A percentile compares a stretch with the other conserved stretches of the same genome.
These are phyloP conservation scores for Rhegmatorhina hoffmannsi DNA, from an alignment of 2,113 vertebrate species.

Conservation along the genomic window DNA sequence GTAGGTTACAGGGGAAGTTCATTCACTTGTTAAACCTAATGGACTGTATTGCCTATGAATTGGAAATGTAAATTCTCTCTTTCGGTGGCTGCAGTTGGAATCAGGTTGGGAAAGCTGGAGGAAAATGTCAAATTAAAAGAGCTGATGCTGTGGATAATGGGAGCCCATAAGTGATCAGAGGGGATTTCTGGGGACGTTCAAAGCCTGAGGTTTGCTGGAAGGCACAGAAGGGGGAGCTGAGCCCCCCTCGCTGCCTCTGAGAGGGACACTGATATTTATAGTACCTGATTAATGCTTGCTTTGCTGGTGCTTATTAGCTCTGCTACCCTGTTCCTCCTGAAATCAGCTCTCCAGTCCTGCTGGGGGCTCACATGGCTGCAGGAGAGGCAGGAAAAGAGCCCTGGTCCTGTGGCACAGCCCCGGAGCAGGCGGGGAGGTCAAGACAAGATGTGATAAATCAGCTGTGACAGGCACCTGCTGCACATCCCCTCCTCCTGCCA, in stretches of 20 bases:
- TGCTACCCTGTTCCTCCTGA: neutral
- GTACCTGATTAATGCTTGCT: neutral
- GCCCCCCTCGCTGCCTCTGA: neutral
- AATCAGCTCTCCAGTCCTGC: neutral
- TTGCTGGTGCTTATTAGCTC: constrained; percentile 17
- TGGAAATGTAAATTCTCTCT: constrained; percentile 53
- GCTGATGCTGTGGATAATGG: neutral
- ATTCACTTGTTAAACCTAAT: constrained; percentile 65
- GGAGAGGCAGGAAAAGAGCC: neutral
- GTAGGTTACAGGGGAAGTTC: constrained; percentile 53
- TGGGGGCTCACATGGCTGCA: neutral
- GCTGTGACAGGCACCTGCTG: neutral
- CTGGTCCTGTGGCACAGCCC: neutral
- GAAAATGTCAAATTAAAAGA: constrained; percentile 27
- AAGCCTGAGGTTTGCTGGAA: neutral
- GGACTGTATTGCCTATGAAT: constrained; percentile 36
- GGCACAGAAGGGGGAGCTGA: neutral
- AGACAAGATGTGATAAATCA: neutral
- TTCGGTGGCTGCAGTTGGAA: neutral
- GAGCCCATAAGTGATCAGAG: neutral
- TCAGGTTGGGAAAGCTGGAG: neutral
- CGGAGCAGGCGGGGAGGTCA: accelerated
- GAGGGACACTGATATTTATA: constrained; percentile 19
- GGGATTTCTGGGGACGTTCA: neutral
- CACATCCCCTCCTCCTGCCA: accelerated